Evolutionary conservation across 2,797 vertebrate genomes (phyloP).

Genomic region (Merluccius polli): DNA sequence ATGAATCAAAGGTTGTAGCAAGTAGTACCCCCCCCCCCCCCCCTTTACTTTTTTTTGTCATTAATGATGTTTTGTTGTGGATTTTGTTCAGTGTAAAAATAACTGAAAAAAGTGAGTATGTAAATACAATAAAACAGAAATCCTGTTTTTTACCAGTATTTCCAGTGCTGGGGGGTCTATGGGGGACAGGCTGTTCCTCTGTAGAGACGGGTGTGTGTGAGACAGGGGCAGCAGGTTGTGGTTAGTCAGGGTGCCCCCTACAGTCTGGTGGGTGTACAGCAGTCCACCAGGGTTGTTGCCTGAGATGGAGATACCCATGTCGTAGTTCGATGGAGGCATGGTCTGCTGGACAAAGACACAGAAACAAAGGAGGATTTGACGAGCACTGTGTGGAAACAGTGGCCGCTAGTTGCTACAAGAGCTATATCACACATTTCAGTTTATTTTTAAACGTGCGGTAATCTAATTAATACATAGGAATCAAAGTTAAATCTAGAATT

Average conservation of each 20-base stretch:
- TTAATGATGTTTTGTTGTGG: too few species aligned
- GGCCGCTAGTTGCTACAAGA: neutral
- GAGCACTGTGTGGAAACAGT: neutral
- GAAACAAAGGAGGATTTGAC: neutral
- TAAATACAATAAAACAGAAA: neutral
- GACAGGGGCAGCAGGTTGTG: constrained; percentile 86
- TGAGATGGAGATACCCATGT: constrained; percentile 88
- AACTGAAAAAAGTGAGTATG: neutral
- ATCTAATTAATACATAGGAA: too few species aligned
- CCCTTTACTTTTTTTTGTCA: too few species aligned
- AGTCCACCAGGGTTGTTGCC: constrained; percentile 81
- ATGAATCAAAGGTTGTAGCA: too few species aligned
- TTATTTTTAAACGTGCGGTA: neutral
- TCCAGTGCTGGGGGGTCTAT: constrained; percentile 84
- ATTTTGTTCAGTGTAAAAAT: too few species aligned
- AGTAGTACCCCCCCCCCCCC: too few species aligned
- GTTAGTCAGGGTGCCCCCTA: constrained; percentile 80
- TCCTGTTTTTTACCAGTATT: constrained; percentile 46
- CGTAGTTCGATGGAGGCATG: constrained; percentile 89
- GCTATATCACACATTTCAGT: neutral
- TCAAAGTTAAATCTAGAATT: neutral
- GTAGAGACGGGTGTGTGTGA: constrained; percentile 77
- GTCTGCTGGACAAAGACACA: constrained; percentile 65
- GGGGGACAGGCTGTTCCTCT: constrained; percentile 95
- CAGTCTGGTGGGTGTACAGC: constrained; percentile 86